These are phyloP conservation scores for Herpailurus yagouaroundi DNA, from an alignment of 2,113 vertebrate genomes.

Conservation along the genomic window DNA sequence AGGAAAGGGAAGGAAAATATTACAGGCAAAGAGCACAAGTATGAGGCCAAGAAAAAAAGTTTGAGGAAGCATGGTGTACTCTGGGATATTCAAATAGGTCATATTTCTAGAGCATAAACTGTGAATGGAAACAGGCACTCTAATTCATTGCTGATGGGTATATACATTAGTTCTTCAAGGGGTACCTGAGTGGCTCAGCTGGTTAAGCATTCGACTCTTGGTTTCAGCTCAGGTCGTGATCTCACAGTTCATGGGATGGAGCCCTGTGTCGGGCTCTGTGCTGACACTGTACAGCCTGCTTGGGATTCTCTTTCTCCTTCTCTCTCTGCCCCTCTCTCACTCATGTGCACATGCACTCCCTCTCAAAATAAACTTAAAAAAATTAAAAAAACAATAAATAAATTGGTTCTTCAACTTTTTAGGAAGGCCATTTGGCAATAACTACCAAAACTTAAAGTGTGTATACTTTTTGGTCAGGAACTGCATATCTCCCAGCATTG, in stretches of 20 bases:
- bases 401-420: not conserved
- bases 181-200: too few species aligned
- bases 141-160: not conserved
- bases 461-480: not conserved
- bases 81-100: not conserved
- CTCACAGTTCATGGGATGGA: too few species aligned
- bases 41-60: not conserved
- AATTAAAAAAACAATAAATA: too few species aligned
- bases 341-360: too few species aligned
- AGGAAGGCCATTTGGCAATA: not conserved
- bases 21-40: not conserved
- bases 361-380: too few species aligned
- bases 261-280: too few species aligned
- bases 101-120: not conserved
- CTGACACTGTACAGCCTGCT: too few species aligned
- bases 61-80: not conserved
- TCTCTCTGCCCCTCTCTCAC: too few species aligned
- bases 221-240: too few species aligned
- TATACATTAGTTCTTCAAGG: not conserved
- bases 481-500: not conserved
- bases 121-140: not conserved
- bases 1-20: not conserved
- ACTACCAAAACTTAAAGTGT: not conserved
- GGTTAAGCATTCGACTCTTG: too few species aligned
- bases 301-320: too few species aligned